Percentiles rank a stretch among this genome's conserved stretches.
Evolutionary conservation across 2,888 invertebrate species (phyloP).

Genomic region (Hipparchia semele): DNA sequence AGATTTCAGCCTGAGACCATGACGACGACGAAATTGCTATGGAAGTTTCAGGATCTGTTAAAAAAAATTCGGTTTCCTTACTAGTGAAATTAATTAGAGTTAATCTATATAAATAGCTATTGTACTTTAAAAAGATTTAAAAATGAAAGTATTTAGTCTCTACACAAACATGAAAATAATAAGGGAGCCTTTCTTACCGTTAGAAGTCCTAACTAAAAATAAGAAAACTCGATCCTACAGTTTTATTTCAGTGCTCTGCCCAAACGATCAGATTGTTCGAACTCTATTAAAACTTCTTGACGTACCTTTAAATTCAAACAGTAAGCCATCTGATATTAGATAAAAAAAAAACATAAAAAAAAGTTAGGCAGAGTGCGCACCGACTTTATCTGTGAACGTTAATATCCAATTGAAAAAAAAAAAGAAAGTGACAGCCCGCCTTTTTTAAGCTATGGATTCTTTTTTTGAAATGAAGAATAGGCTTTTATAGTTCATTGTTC

Average conservation of each 20-base stretch:
- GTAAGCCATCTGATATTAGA: conserved; percentile 79
- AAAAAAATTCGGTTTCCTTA: too few relatives aligned
- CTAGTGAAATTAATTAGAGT: too few relatives aligned
- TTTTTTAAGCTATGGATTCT: conserved; percentile 41
- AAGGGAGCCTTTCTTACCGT: too few relatives aligned
- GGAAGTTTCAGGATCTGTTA: too few relatives aligned
- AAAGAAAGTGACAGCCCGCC: conserved; percentile 68
- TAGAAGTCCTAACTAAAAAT: not conserved
- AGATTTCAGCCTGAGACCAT: too few relatives aligned
- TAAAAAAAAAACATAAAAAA: conserved; percentile 56
- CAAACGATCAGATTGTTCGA: conserved; percentile 68
- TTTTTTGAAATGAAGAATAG: conserved; percentile 34
- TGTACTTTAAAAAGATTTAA: too few relatives aligned
- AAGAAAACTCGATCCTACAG: conserved; percentile 41
- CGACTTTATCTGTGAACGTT: conserved; percentile 79
- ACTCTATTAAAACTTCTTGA: conserved; percentile 81
- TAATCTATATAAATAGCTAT: too few relatives aligned
- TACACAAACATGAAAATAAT: too few relatives aligned
- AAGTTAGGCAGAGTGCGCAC: conserved; percentile 55
- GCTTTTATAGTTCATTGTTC: conserved; percentile 17
- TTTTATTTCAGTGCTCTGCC: conserved; percentile 64
- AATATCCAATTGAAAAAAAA: conserved; percentile 77
- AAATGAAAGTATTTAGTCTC: too few relatives aligned
- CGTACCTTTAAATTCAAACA: conserved; percentile 80
- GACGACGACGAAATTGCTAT: too few relatives aligned